Evolutionary conservation across 2,113 vertebrate species (phyloP), one percentile per base, ranked within the genome.

Genomic region (Marcusenius ussheri): DNA sequence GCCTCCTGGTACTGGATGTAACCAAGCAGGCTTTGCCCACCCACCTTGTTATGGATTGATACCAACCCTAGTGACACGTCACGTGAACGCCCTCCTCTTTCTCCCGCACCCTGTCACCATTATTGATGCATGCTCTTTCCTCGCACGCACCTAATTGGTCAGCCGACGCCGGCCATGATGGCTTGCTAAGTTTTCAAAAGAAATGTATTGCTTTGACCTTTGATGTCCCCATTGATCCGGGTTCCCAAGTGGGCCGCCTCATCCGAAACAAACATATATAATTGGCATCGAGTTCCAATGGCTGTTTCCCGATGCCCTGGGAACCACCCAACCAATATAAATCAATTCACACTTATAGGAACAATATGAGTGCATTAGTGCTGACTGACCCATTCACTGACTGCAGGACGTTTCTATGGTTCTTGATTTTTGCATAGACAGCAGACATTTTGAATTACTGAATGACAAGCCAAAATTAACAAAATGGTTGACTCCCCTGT

Each of bases 341-440:
- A 96, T 96, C 95, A 96, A 95, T 96, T 96, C 94, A 95, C 95
- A 95, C 95, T 95, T 96, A 96, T 95, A 96, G 95, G 95, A 94
- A 96, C 95, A 94, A 95, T 96, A 96, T 96, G 94, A 95, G 93
- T 91, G 94, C 94, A 94, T 96, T 96, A 96, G 94, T 95, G 95
- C 96, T 95, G 96, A 96, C 92, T 94, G 93, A 93, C 95, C 94
- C 42, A 93, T 95, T 94, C 92, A 93, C 93, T 92, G 93, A 93
- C 91, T 91, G 91, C 93, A 90, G 88, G 93, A 94, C 92, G 91
- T 93, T 94, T 96, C 95, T 94, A 95, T 95, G 93, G 93, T 92
- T 92, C 74, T 19, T 94, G 94, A 94, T 95, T 96, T 93, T 94
- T 92, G 90, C 91, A 90, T 90, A 91, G 91, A 90, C 91, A 90